Base-by-base conservation (phyloP, 2,797 vertebrate species). In the Amblyopsis hoosieri region DNA sequence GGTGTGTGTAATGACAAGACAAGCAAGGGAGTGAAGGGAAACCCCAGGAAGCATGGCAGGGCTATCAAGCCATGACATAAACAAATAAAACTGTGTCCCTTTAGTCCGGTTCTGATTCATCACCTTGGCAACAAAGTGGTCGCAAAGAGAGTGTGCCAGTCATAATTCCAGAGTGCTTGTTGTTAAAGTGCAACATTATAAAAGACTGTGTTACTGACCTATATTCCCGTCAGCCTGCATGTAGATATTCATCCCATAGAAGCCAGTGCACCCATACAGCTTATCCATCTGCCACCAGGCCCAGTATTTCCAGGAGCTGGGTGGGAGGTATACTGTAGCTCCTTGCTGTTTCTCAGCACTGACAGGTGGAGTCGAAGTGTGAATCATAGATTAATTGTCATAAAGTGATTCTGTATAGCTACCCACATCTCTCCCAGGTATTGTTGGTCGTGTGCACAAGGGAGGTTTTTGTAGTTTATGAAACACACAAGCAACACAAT, bases 201-300 rank as follows among this genome's bases (percentile, higher is more conserved):
- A 87, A 80, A 75, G 83, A 78, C 81, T 72, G 81, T 86, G 80
- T 82, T 80, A 85, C 78, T 89, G 88, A 89, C 89, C 88, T 77
- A 90, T 83, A 89, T 90, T 86, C 66, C 19, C 15, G 17, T 64
- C 63, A 66, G 64, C 74, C 81, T 33, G 60, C 71, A 82, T 86
- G 85, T 85, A 86, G 74, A 81, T 81, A 82, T 31, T 74, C 60
- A 66, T 85, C 73, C 75, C 23, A 66, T 85, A 75, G 19, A 54
- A 12, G 17, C 45, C 84, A 87, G 81, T 76, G 76, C 75, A 84
- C 84, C 85, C 71, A 75, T 79, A 84, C 80, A 65, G 70, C 67
- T 66, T 68, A 81, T 86, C 84, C 81, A 87, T 86, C 85, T 80
- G 81, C 75, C 75, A 59, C 70, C 13, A 75, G 73, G 77, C 75